phyloP scores from a whole-genome alignment of 2,888 invertebrate genomes.

The Lumbricus terrestris region DNA sequence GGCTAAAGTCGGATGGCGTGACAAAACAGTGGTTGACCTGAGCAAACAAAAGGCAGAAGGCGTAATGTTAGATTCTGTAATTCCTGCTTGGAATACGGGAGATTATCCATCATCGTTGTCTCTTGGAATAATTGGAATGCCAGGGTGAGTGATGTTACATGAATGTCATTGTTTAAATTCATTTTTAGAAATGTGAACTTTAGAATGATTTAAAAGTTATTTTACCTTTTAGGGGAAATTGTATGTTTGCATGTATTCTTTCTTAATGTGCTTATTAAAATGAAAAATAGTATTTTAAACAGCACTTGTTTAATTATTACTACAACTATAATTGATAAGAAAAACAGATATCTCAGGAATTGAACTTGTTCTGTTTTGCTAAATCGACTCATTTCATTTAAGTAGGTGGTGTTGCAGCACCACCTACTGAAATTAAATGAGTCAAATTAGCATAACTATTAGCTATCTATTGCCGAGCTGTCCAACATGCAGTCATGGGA shows the following conservation, averaged over 20 bases:
- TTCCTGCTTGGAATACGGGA: constrained; percentile 46
- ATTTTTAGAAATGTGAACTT: background rate
- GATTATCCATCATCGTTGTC: constrained; percentile 67
- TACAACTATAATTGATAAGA: background rate
- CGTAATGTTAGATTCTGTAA: background rate
- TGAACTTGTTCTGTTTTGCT: too few relatives aligned
- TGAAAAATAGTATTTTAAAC: background rate
- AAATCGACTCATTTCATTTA: too few relatives aligned
- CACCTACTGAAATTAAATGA: too few relatives aligned
- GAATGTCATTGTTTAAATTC: background rate
- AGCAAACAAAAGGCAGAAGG: background rate
- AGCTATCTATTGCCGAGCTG: too few relatives aligned
- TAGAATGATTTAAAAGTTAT: background rate
- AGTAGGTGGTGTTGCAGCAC: too few relatives aligned
- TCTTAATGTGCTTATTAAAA: background rate
- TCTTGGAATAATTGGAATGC: constrained; percentile 72
- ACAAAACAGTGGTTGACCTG: constrained; percentile 37
- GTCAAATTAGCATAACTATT: too few relatives aligned
- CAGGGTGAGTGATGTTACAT: constrained; percentile 65
- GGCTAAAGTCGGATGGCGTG: constrained; percentile 70
- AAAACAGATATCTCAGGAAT: too few relatives aligned
- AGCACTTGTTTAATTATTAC: background rate
- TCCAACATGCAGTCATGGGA: too few relatives aligned
- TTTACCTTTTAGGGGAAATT: background rate
- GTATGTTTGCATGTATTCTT: background rate